phyloP scores from a whole-genome alignment of 2,113 vertebrate genomes.

The Pterophyllum scalare region DNA sequence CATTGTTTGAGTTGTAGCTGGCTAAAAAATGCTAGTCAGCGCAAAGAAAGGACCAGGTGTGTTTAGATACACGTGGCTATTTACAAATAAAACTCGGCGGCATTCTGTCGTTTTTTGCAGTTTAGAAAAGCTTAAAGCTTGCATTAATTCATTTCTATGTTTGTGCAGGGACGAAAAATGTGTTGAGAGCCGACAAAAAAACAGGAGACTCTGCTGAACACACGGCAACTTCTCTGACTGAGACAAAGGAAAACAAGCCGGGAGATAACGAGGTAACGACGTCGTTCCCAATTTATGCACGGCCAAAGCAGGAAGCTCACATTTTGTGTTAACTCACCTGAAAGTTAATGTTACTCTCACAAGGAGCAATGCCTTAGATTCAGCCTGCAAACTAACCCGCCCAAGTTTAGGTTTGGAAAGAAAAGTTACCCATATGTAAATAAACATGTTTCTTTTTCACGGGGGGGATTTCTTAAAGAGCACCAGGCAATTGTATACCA shows the following conservation, averaged over 20 bases:
- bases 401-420: no score
- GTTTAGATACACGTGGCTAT: not conserved
- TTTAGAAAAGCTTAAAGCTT: not conserved
- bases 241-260: slow-evolving; percentile 82
- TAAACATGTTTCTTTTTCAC: no score
- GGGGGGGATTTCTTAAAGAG: no score
- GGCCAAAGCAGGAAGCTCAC: not conserved
- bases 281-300: not conserved
- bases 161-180: slow-evolving; percentile 67
- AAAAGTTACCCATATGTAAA: no score
- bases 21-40: not conserved
- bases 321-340: not conserved
- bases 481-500: no score
- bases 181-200: slow-evolving; percentile 70
- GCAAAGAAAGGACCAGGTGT: not conserved
- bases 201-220: slow-evolving; percentile 54
- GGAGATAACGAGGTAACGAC: slow-evolving; percentile 48
- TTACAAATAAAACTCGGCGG: not conserved
- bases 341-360: not conserved
- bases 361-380: not conserved
- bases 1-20: not conserved
- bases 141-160: not conserved
- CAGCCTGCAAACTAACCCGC: not conserved
- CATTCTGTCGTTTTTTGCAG: not conserved
- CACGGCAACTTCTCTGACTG: slow-evolving; percentile 35